Conservation (phyloP, 2,888 invertebrate genomes). For the Cyclophora punctaria region DNA sequence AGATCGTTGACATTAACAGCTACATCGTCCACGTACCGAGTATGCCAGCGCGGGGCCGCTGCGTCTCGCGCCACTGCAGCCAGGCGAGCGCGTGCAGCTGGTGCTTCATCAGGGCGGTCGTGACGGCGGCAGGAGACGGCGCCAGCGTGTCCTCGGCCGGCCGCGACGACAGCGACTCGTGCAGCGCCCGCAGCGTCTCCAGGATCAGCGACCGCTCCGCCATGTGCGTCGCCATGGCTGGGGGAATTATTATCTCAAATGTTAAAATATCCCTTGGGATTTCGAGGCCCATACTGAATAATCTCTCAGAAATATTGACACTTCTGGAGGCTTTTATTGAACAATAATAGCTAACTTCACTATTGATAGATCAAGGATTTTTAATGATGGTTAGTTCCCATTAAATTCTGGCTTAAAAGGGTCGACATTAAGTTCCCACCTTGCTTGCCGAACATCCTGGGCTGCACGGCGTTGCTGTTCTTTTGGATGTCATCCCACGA, state of each 20-base stretch:
- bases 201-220: conserved; percentile 80
- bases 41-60: conserved; percentile 90
- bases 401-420: too few species aligned
- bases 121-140: conserved; percentile 77
- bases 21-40: conserved; percentile 69
- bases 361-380: too few species aligned
- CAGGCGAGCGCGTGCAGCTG: conserved; percentile 91
- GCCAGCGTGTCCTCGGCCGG: conserved; percentile 77
- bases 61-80: conserved; percentile 92
- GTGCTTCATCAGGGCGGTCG: conserved; percentile 83
- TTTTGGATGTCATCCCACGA: conserved; percentile 74
- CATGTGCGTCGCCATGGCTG: conserved; percentile 80
- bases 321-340: too few species aligned
- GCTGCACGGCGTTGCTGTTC: conserved; percentile 69
- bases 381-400: too few species aligned
- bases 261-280: too few species aligned
- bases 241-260: too few species aligned
- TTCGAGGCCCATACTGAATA: too few species aligned
- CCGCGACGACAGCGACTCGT: conserved; percentile 79
- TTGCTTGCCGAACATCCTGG: conserved; percentile 73
- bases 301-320: not conserved
- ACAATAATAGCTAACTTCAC: too few species aligned
- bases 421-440: conserved; percentile 29
- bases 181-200: conserved; percentile 82
- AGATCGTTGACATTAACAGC: too few species aligned